Base-by-base conservation (phyloP, 2,797 vertebrate genomes). In the Sebastiscus tertius region DNA sequence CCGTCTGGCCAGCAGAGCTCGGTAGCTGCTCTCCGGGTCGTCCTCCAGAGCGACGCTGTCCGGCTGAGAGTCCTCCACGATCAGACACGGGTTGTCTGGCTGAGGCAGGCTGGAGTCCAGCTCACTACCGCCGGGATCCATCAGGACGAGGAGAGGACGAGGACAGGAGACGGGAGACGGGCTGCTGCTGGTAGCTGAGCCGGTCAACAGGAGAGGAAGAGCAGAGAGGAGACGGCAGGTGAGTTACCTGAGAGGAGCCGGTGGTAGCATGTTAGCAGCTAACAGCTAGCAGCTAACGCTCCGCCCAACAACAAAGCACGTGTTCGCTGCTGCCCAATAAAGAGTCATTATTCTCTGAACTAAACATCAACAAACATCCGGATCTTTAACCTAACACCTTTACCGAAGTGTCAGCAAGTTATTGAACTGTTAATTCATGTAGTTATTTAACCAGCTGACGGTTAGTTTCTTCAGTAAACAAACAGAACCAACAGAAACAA, bases 61-160 rank as follows among this genome's bases (percentile, higher is more conserved):
- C 8, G 97, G 97, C 92, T 98, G 97, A 1, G 97, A 99, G 92
- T 98, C 98, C 91, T 98, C 98, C 72, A 98, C 97, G 59, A 98
- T 97, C 77, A 99, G 94, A 79, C 97, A 97, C 72, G 97, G 97
- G 72, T 96, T 96, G 69, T 95, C 95, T 67, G 96, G 95, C 92
- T 97, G 97, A 56, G 97, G 96, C 82, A 98, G 95, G 92, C 97
- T 97, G 18, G 95, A 94, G 79, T 97, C 97, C 92, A 97, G 90
- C 79, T 96, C 96, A 89, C 96, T 97, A 83, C 94, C 95, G 59
- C 94, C 89, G 62, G 96, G 96, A 92, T 97, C 97, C 98, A 97
- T 59, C 87, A 9, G 71, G 42, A 55, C 72, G 74, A 42, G 71
- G 66, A 33, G 54, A 34, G 33, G 34, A 36, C 33, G 33, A 34